Conservation (phyloP, 1,140 invertebrate species). For the Calliphora vicina region DNA sequence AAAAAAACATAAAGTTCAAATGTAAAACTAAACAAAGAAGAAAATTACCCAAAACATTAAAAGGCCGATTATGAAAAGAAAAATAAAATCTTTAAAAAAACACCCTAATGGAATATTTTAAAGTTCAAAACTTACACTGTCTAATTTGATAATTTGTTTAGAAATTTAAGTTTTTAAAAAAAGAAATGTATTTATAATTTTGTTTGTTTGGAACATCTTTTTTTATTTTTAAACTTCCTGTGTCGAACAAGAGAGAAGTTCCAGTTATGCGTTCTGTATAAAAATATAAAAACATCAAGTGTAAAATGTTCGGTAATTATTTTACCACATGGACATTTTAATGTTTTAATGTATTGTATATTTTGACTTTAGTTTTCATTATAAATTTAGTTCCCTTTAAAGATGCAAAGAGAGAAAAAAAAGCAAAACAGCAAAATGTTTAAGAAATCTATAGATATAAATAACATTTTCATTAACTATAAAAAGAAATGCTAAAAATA, state of each 20-base stretch:
- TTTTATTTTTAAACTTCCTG: slow-evolving; percentile 14
- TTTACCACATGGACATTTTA: slow-evolving; percentile 31
- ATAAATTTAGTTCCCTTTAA: background rate
- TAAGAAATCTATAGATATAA: background rate
- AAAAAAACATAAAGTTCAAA: background rate
- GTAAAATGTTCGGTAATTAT: slow-evolving; percentile 13
- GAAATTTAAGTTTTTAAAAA: background rate
- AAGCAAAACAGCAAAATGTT: background rate
- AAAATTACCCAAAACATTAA: background rate
- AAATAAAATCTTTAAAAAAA: background rate
- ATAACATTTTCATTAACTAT: background rate
- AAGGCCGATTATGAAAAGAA: background rate
- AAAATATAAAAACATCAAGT: background rate
- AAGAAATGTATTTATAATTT: background rate
- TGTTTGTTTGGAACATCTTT: background rate
- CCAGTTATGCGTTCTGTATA: background rate
- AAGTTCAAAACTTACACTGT: background rate
- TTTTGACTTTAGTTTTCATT: background rate
- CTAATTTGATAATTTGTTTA: background rate
- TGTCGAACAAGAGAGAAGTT: background rate
- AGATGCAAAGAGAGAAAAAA: too few species aligned
- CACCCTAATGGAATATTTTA: background rate
- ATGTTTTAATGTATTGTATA: slow-evolving; percentile 18
- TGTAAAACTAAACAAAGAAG: background rate
- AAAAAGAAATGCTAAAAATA: slow-evolving; percentile 6